phyloP scores from a whole-genome alignment of 2,888 invertebrate species.

The Branchinecta sandiegonensis region DNA sequence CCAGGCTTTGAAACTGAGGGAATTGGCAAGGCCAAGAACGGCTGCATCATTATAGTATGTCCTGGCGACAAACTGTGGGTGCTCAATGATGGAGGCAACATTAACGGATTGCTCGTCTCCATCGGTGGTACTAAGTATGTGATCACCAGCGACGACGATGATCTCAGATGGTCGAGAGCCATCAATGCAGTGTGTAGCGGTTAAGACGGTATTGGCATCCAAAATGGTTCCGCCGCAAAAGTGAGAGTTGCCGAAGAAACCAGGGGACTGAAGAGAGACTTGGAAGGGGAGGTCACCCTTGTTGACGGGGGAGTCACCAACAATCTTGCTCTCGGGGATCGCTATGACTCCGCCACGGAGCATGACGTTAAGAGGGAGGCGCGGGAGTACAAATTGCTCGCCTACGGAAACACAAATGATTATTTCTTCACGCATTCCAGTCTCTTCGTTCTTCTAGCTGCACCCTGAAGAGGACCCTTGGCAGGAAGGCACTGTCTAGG shows the following conservation, averaged over 20 bases:
- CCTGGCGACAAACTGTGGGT: conserved; percentile 16
- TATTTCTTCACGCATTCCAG: too few relatives aligned
- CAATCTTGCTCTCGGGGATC: conserved; percentile 22
- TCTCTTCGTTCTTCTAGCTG: too few relatives aligned
- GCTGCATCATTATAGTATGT: conserved; percentile 47
- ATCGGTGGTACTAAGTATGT: conserved; percentile 17
- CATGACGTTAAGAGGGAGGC: conserved; percentile 19
- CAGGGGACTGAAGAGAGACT: conserved; percentile 23
- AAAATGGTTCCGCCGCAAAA: conserved; percentile 24
- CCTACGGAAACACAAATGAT: not conserved
- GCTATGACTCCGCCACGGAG: conserved; percentile 2
- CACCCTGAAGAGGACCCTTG: too few relatives aligned
- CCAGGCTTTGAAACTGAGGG: not conserved
- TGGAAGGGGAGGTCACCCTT: conserved; percentile 25
- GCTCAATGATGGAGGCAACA: conserved; percentile 17
- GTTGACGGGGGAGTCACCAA: conserved; percentile 23
- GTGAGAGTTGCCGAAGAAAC: conserved; percentile 22
- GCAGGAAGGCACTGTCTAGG: too few relatives aligned
- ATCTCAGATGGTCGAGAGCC: not conserved
- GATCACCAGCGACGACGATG: conserved; percentile 20
- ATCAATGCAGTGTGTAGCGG: not conserved
- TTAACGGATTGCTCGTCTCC: conserved; percentile 20
- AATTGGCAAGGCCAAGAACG: conserved; percentile 41
- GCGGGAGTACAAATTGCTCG: conserved; percentile 18
- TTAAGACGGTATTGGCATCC: not conserved